phyloP scores from a whole-genome alignment of 2,113 vertebrate genomes.

The Hippoglossus stenolepis region DNA sequence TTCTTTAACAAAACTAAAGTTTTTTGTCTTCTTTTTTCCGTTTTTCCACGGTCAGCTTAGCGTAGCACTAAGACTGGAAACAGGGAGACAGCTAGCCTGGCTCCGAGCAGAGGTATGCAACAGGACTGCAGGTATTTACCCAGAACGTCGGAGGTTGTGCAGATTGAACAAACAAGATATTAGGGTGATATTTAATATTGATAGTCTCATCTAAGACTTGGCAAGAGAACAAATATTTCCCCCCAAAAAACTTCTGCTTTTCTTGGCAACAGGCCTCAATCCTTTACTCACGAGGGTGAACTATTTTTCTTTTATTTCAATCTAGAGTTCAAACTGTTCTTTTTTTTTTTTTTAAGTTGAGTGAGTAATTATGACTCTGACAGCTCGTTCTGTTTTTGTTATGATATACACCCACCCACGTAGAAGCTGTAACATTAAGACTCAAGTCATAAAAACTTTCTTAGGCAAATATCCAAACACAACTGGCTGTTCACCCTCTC shows the following conservation, averaged over 20 bases:
- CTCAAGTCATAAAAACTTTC: not conserved
- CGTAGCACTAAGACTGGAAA: not conserved
- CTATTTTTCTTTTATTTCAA: not conserved
- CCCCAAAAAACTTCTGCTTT: not conserved
- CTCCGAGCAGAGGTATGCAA: not conserved
- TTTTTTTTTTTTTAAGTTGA: not conserved
- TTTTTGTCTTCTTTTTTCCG: conserved; percentile 6
- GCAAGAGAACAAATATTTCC: not conserved
- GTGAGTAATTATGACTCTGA: not conserved
- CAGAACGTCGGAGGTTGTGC: too few species aligned
- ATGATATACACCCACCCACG: conserved; percentile 1
- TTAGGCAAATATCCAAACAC: conserved; percentile 4
- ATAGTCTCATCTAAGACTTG: not conserved
- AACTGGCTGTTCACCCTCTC: not conserved
- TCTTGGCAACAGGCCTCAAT: not conserved
- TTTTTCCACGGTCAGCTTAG: not conserved
- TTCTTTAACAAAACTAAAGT: conserved; percentile 55
- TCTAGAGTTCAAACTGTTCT: not conserved
- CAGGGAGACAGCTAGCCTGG: not conserved
- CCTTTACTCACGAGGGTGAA: not conserved
- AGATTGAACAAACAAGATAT: not conserved
- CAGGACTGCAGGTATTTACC: not conserved
- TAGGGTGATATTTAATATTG: not conserved
- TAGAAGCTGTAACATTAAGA: not conserved
- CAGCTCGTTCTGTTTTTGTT: conserved; percentile 2